phyloP scores from a whole-genome alignment of 2,113 vertebrate species.

The Siniperca chuatsi region DNA sequence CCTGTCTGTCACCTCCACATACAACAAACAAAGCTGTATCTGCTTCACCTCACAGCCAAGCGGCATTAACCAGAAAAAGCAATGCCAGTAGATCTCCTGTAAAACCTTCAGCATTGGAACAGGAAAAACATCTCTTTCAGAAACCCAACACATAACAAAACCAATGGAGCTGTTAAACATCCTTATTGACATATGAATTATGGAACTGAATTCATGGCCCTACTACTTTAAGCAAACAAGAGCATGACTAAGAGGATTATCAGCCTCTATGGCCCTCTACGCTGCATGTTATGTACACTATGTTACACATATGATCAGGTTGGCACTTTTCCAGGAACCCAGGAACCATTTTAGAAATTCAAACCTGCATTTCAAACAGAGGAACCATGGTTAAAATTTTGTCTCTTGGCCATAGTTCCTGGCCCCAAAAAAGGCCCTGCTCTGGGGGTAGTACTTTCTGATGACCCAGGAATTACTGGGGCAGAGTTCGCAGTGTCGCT shows the following conservation, averaged over 20 bases:
- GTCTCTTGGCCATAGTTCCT: not conserved
- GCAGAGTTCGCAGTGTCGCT: not conserved
- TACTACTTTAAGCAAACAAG: slow-evolving; percentile 24
- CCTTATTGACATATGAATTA: slow-evolving; percentile 46
- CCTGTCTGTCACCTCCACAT: slow-evolving; percentile 71
- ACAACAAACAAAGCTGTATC: slow-evolving; percentile 65
- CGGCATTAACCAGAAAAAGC: not conserved
- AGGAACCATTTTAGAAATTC: not conserved
- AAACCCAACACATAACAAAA: not conserved
- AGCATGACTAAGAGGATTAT: slow-evolving; percentile 40
- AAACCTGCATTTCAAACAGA: not conserved
- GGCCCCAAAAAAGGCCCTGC: not conserved
- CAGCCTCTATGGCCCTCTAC: slow-evolving; percentile 12
- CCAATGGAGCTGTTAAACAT: slow-evolving; percentile 25
- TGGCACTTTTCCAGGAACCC: not conserved
- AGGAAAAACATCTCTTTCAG: slow-evolving; percentile 15
- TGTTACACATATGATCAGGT: slow-evolving; percentile 10
- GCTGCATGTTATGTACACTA: not conserved
- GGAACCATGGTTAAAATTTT: not conserved
- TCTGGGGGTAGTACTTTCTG: not conserved
- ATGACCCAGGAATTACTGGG: not conserved
- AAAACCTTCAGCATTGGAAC: slow-evolving; percentile 23
- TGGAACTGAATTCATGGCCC: slow-evolving; percentile 9
- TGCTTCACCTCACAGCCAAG: slow-evolving; percentile 32
- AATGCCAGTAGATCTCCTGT: slow-evolving; percentile 24